A percentile compares a stretch with the other conserved stretches of the same genome.
phyloP scores from a whole-genome alignment of 2,797 vertebrate species.

The Gadopsis bispinosus region DNA sequence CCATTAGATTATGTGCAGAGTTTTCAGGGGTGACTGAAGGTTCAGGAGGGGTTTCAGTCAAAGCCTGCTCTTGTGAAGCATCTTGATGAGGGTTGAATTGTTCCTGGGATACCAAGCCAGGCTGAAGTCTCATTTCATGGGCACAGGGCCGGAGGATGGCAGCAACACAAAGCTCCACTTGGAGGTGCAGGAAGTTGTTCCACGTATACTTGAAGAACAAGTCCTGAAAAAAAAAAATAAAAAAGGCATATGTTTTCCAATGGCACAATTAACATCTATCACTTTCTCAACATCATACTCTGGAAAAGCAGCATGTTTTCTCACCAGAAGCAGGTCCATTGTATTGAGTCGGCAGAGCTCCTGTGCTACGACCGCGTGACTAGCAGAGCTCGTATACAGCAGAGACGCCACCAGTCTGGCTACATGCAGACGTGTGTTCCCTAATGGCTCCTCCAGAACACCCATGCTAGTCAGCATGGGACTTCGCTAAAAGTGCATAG shows the following conservation, averaged over 20 bases:
- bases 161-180: conserved; percentile 96
- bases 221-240: conserved; percentile 83
- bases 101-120: conserved; percentile 77
- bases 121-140: conserved; percentile 83
- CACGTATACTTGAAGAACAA: conserved; percentile 98
- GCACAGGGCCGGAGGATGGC: conserved; percentile 91
- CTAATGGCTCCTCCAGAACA: conserved; percentile 94
- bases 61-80: conserved; percentile 64
- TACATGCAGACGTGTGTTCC: conserved; percentile 94
- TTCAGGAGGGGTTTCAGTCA: conserved; percentile 47
- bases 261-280: not conserved
- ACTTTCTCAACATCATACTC: not conserved
- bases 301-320: conserved; percentile 38
- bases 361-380: conserved; percentile 88
- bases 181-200: conserved; percentile 99
- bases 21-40: conserved; percentile 57
- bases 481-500: conserved; percentile 79
- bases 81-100: conserved; percentile 61
- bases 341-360: conserved; percentile 95
- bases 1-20: conserved; percentile 86
- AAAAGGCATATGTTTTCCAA: not conserved
- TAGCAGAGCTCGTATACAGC: conserved; percentile 92
- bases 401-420: conserved; percentile 93
- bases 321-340: conserved; percentile 94
- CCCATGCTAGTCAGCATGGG: conserved; percentile 95